Conservation (phyloP, 2,888 invertebrate species). For the Ennomos fuscantarius region DNA sequence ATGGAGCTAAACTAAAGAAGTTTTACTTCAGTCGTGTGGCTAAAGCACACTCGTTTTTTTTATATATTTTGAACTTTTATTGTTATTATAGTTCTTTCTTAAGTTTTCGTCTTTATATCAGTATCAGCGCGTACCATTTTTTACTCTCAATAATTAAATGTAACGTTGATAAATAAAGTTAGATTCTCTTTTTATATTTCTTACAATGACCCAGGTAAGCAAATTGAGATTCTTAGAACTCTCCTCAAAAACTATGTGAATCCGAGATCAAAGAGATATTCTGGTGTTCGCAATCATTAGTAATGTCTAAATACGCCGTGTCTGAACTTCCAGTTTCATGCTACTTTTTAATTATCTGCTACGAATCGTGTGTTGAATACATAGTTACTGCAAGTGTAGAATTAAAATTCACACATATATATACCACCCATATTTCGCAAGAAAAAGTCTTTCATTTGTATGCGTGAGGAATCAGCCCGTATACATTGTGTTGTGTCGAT, state of each 20-base stretch:
- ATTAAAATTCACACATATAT: constrained; percentile 30
- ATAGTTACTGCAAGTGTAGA: constrained; percentile 2
- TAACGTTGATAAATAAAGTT: no score
- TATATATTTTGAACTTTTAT: no score
- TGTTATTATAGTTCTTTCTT: no score
- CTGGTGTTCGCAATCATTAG: constrained; percentile 19
- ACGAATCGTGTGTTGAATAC: constrained; percentile 22
- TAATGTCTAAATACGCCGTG: constrained; percentile 16
- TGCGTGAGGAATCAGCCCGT: constrained; percentile 61
- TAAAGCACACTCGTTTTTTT: no score
- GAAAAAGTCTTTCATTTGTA: constrained; percentile 70
- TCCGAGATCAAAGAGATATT: constrained; percentile 29
- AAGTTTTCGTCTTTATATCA: no score
- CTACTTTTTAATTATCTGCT: constrained; percentile 24
- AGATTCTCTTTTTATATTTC: no score
- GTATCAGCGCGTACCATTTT: no score
- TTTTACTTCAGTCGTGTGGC: no score
- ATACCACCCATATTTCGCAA: constrained; percentile 43
- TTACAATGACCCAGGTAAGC: background rate
- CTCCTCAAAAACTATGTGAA: constrained; percentile 11
- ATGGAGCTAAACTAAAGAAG: no score
- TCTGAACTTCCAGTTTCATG: constrained; percentile 24
- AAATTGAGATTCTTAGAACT: constrained; percentile 10
- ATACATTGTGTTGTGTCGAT: constrained; percentile 59
- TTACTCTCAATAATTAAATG: no score